Evolutionary conservation across 2,797 vertebrate genomes (phyloP).

Genomic region (Pangasius krempfi): DNA sequence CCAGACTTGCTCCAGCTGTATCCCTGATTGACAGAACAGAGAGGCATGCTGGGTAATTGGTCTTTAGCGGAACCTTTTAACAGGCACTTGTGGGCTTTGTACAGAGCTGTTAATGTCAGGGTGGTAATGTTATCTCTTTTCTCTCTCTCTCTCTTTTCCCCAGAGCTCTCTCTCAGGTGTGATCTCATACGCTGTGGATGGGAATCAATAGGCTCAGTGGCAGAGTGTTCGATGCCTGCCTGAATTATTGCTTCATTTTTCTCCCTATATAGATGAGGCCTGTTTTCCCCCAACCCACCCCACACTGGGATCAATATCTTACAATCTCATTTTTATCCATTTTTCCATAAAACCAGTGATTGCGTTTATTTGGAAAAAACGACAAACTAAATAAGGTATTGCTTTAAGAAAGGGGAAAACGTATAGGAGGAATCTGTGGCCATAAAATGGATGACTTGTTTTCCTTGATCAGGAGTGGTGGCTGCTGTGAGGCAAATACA

Average conservation of each 20-base stretch:
- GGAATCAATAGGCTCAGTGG: slow-evolving; percentile 90
- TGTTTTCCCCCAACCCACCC: slow-evolving; percentile 70
- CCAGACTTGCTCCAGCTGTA: slow-evolving; percentile 44
- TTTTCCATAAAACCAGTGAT: slow-evolving; percentile 99
- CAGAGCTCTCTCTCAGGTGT: slow-evolving; percentile 73
- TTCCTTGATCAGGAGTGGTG: slow-evolving; percentile 68
- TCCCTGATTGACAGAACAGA: slow-evolving; percentile 47
- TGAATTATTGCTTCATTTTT: slow-evolving; percentile 99
- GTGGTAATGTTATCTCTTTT: slow-evolving; percentile 70
- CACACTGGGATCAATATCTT: slow-evolving; percentile 87
- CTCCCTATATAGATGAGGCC: slow-evolving; percentile 94
- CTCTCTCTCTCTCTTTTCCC: slow-evolving; percentile 59
- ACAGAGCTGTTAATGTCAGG: slow-evolving; percentile 89
- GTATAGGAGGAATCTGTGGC: slow-evolving; percentile 73
- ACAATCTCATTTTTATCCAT: slow-evolving; percentile 94
- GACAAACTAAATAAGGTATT: slow-evolving; percentile 95
- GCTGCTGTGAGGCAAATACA: slow-evolving; percentile 52
- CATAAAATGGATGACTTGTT: slow-evolving; percentile 79
- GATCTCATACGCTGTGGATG: slow-evolving; percentile 75
- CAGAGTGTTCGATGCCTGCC: slow-evolving; percentile 89
- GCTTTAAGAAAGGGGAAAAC: slow-evolving; percentile 73
- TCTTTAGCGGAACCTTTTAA: slow-evolving; percentile 73
- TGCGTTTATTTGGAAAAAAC: slow-evolving; percentile 99
- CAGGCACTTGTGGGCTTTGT: slow-evolving; percentile 84
- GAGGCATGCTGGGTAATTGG: slow-evolving; percentile 60